phyloP scores from a whole-genome alignment of 1,140 invertebrate genomes.

The Lethocerus indicus region DNA sequence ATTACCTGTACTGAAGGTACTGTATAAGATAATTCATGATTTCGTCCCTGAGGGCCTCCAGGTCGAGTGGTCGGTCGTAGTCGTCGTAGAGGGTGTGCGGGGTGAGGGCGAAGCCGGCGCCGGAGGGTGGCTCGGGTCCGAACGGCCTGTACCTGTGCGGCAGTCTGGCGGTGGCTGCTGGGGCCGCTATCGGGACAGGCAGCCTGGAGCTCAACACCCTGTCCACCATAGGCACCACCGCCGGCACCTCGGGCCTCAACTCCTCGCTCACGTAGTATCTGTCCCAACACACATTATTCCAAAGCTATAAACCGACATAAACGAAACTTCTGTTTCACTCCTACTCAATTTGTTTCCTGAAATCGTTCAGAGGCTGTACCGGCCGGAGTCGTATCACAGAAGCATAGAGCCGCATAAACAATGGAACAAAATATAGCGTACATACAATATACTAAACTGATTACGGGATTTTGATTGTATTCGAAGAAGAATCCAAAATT shows the following conservation, averaged over 20 bases:
- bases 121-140: neutral
- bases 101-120: slow-evolving; percentile 18
- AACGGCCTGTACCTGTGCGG: slow-evolving; percentile 22
- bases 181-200: slow-evolving; percentile 13
- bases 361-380: too few species aligned
- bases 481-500: too few species aligned
- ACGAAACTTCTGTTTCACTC: too few species aligned
- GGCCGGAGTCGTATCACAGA: too few species aligned
- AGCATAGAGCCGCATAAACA: too few species aligned
- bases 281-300: too few species aligned
- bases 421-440: too few species aligned
- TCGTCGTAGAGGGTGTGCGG: slow-evolving; percentile 24
- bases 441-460: too few species aligned
- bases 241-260: slow-evolving; percentile 15
- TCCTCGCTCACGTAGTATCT: too few species aligned
- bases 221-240: slow-evolving; percentile 20
- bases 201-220: slow-evolving; percentile 19
- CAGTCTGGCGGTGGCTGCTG: slow-evolving; percentile 5
- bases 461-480: too few species aligned
- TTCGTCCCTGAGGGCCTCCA: slow-evolving; percentile 24
- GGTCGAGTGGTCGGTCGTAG: slow-evolving; percentile 25
- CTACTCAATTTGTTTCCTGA: too few species aligned
- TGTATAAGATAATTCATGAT: slow-evolving; percentile 20
- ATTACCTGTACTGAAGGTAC: slow-evolving; percentile 18
- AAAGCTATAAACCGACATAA: too few species aligned